Conservation (phyloP, 2,797 vertebrate species). For the Setipinna tenuifilis region DNA sequence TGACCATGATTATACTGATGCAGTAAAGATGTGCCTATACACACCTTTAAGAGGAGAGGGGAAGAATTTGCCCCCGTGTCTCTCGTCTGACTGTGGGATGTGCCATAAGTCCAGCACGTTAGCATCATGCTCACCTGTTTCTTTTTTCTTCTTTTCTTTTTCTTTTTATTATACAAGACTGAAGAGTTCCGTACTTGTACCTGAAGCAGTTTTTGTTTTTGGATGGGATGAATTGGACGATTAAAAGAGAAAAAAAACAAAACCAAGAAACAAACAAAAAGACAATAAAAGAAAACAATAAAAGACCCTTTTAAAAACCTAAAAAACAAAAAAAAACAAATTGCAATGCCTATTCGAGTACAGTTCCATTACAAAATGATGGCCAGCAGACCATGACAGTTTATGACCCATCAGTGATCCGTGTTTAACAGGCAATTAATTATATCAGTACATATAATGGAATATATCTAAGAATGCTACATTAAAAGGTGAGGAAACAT, state of each 20-base stretch:
- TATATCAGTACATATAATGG: constrained; percentile 22
- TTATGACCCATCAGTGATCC: constrained; percentile 33
- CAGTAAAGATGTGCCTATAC: background rate
- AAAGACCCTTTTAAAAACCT: background rate
- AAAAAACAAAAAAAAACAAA: constrained; percentile 23
- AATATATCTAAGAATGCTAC: constrained; percentile 26
- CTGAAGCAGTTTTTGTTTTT: background rate
- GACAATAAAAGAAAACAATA: background rate
- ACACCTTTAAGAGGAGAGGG: background rate
- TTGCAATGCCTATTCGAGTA: background rate
- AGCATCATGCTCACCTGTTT: background rate
- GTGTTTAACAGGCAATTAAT: constrained; percentile 37
- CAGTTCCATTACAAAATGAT: constrained; percentile 34
- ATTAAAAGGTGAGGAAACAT: background rate
- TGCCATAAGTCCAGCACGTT: background rate
- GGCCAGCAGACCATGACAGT: constrained; percentile 16
- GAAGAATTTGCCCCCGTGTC: background rate
- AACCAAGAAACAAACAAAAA: background rate
- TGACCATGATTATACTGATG: background rate
- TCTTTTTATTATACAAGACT: background rate
- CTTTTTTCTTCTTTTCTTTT: too few relatives aligned
- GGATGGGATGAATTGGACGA: background rate
- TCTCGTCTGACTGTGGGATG: background rate
- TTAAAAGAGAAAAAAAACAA: constrained; percentile 17
- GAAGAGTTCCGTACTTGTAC: background rate